Percentiles rank a stretch among this genome's conserved stretches.
phyloP scores from a whole-genome alignment of 2,888 invertebrate species.

The Ophion slaviceki region DNA sequence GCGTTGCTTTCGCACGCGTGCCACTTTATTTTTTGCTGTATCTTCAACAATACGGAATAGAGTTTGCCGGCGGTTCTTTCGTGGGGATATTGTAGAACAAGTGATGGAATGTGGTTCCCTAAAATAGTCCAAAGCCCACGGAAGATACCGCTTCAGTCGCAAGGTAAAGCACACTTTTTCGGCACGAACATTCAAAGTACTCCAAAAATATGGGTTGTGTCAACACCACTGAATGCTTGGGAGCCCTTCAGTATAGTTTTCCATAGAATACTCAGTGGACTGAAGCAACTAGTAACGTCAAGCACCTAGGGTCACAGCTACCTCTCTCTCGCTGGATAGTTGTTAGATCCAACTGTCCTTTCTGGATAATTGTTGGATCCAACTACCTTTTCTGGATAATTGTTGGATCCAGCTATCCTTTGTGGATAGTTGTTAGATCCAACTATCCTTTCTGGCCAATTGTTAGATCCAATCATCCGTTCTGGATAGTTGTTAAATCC shows the following conservation, averaged over 20 bases:
- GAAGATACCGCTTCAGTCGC: background rate
- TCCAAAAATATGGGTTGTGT: background rate
- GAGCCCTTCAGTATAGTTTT: no score
- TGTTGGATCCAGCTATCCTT: background rate
- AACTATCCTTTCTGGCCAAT: background rate
- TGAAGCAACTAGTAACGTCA: no score
- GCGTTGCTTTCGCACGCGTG: background rate
- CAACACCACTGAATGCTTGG: no score
- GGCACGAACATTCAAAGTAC: background rate
- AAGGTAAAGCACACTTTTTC: background rate
- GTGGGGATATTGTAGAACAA: background rate
- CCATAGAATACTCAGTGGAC: no score
- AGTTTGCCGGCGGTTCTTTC: background rate
- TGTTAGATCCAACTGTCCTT: background rate
- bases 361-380: no score
- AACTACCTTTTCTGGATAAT: no score
- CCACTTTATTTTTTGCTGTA: background rate
- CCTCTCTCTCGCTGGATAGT: background rate
- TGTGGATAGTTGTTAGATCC: background rate
- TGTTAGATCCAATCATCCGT: no score
- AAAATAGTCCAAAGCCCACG: background rate
- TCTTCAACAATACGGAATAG: background rate
- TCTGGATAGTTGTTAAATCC: no score
- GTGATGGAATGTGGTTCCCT: background rate
- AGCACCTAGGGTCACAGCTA: no score